Base-by-base conservation (phyloP, 2,797 vertebrate species). In the Scyliorhinus canicula region DNA sequence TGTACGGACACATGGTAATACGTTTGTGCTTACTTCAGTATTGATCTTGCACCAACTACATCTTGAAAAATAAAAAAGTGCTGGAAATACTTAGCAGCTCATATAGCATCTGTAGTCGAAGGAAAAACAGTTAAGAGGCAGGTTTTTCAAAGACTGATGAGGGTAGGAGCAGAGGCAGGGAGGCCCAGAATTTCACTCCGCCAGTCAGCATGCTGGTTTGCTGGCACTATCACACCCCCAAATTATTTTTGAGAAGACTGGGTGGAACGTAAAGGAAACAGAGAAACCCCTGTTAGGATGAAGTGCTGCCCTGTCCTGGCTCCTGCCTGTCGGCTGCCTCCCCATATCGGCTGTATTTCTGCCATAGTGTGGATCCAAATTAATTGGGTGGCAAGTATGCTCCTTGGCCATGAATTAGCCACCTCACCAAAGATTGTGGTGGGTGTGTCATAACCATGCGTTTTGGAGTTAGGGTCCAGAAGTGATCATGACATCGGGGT, bases 1-100 rank as follows among this genome's bases (percentile, higher is more conserved):
- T 55, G 0, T 28, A 52, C 96, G 95, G 85, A 94, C 96, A 96
- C 96, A 96, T 3, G 63, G 88, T 91, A 91, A 91, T 24, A 24
- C 40, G n/a, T 28, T 44, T 91, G 60, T 44, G n/a, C 21, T 8
- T 57, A 57, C 65, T 91, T 65, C 60, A 91, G 40, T 91, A 44
- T 63, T 65, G 44, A 24, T 47, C 47, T 82, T 82, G 40, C 14
- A 79, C 16, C 40, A 44, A 5, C 44, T 24, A 44, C 40, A 82
- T 4, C 40, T 26, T 82, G 57, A 4, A 55, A 88, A 35, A 74
- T 11, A 0, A 16, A 3, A 77, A 77, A n/a, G 4, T 77, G 14
- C 71, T 77, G 71, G 71, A 40, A 77, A 77, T 77, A n/a, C n/a
- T 77, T 8, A 77, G n/a, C 12, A 77, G 11, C 0, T 77, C 12